Base-by-base conservation (phyloP, 2,888 invertebrate genomes). In the Lordiphosa andalusiaca region DNA sequence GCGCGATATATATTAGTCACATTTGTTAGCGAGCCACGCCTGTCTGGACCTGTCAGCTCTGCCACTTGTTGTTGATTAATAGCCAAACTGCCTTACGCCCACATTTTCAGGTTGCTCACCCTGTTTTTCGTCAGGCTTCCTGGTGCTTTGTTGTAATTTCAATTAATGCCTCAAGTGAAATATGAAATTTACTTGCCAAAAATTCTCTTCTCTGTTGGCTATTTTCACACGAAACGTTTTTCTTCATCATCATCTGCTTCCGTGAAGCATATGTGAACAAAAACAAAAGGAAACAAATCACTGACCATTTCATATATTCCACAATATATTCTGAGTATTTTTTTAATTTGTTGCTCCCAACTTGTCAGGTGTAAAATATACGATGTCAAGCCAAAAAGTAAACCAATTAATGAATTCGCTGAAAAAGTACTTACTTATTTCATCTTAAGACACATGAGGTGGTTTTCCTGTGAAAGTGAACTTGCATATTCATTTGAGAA, bases 31-130 rank as follows among this genome's bases (percentile, higher is more conserved):
- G 25, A 53, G 62, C 54, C 67, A 55, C 76, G 69, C 80, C 82
- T 55, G 64, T 72, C 71, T 67, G 78, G 41, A 42, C 53, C 35
- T 46, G 67, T 60, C 62, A 67, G 56, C 33, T 60, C 62, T 44
- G 49, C 63, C 70, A 76, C 81, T 76, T 73, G 68, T 77, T 77
- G 84, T 77, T 77, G 84, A 77, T 83, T 80, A 77, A 77, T 77
- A 76, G 84, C 59, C 69, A 47, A 56, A 50, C 33, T 21, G 44
- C 66, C 41, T 49, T 37, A 12, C 13, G 10, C 47, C 13, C 46
- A 38, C 25, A 35, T 46, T 35, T 33, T 46, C 73, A 44, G 71
- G 71, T 75, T 58, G 59, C 62, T 82, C 71, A 75, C 78, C 74
- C 56, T 53, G 59, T 60, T 58, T 37, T 59, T 60, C 62, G 21